A percentile compares a stretch with the other conserved stretches of the same genome.
Evolutionary conservation across 2,113 vertebrate genomes (phyloP).

Genomic region (Oxyura jamaicensis): DNA sequence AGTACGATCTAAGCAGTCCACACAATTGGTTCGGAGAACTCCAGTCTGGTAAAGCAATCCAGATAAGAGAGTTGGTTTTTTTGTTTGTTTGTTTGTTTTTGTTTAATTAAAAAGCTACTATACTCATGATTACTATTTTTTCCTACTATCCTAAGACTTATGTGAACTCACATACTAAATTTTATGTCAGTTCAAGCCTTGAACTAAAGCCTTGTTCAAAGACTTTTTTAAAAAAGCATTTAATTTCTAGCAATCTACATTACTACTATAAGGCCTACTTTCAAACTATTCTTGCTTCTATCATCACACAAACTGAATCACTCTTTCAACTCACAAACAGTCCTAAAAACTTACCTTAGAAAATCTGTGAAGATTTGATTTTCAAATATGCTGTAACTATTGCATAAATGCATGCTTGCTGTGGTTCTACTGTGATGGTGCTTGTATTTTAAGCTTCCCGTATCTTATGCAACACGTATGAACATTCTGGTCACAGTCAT

Average conservation of each 20-base stretch:
- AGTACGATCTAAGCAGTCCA: conserved; percentile 95
- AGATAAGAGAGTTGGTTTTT: background rate
- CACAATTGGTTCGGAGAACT: conserved; percentile 94
- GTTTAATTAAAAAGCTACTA: background rate
- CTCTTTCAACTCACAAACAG: background rate
- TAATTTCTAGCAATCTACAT: background rate
- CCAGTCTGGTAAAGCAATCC: conserved; percentile 84
- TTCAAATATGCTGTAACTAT: background rate
- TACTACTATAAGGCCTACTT: background rate
- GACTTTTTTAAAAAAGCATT: background rate
- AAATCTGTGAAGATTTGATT: background rate
- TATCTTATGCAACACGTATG: background rate
- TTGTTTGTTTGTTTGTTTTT: too few species aligned
- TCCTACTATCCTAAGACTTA: background rate
- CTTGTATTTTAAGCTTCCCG: background rate
- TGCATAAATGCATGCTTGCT: background rate
- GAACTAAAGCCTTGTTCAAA: background rate
- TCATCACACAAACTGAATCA: background rate
- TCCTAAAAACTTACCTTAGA: background rate
- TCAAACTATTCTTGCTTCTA: background rate
- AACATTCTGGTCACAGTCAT: background rate
- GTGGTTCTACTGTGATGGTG: background rate
- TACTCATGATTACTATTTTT: background rate
- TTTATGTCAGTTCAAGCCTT: background rate
- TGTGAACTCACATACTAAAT: background rate